A percentile compares a stretch with the other conserved stretches of the same genome.
Evolutionary conservation across 2,113 vertebrate species (phyloP).

Genomic region (Mastomys coucha): DNA sequence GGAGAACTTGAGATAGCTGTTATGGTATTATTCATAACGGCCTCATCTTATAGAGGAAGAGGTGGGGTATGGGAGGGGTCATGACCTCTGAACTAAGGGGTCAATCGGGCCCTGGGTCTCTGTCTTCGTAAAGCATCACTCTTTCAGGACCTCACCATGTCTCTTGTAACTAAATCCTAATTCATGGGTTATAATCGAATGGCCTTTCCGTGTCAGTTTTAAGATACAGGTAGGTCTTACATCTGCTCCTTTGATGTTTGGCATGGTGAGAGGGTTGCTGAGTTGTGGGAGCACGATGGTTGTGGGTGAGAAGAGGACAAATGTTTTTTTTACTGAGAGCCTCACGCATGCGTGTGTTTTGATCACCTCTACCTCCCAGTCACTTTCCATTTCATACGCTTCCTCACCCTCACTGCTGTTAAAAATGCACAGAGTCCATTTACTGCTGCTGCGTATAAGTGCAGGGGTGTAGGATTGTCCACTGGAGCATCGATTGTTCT

Average conservation of each 20-base stretch:
- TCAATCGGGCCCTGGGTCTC: background rate
- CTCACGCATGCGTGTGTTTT: background rate
- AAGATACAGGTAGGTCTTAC: background rate
- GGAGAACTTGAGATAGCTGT: background rate
- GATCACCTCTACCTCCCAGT: background rate
- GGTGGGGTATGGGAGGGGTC: background rate
- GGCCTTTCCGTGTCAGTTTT: background rate
- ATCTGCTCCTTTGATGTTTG: background rate
- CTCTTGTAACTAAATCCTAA: no score
- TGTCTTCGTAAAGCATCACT: background rate
- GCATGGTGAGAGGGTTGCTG: background rate
- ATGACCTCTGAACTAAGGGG: background rate
- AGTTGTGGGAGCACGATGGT: background rate
- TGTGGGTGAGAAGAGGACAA: background rate
- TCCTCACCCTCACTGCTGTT: background rate
- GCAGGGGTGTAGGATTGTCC: no score
- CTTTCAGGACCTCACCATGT: background rate
- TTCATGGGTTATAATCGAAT: background rate
- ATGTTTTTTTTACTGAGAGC: background rate
- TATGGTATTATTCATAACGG: fast-evolving
- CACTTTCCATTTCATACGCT: background rate
- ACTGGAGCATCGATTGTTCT: background rate
- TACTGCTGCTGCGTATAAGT: background rate
- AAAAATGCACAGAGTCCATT: background rate
- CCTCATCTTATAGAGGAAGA: background rate